These are phyloP conservation scores for Euzetes globulus DNA, from an alignment of 2,888 invertebrate species.

Conservation along the genomic window DNA sequence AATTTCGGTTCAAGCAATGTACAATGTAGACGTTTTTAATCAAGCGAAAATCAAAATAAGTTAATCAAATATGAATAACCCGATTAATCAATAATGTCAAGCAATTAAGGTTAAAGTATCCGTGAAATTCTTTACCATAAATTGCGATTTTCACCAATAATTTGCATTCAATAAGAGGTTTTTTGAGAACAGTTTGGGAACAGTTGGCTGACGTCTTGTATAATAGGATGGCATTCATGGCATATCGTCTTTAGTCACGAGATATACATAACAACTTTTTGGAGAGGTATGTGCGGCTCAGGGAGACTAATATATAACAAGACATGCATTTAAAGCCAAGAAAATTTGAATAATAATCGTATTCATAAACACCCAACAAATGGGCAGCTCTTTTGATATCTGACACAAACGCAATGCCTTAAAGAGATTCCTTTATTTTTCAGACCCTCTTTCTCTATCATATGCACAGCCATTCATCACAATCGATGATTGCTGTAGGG, in stretches of 20 bases:
- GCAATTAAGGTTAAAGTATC: too few relatives aligned
- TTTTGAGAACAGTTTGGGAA: too few relatives aligned
- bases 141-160: too few relatives aligned
- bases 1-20: too few relatives aligned
- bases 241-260: background rate
- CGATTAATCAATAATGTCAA: too few relatives aligned
- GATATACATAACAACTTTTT: background rate
- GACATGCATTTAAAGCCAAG: background rate
- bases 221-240: background rate
- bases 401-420: too few relatives aligned
- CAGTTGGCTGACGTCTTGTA: background rate
- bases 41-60: too few relatives aligned
- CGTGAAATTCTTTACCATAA: too few relatives aligned
- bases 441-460: background rate
- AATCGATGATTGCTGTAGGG: background rate
- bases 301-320: background rate
- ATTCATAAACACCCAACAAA: constrained; percentile 14
- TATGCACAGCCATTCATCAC: background rate
- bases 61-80: too few relatives aligned
- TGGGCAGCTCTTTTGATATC: background rate
- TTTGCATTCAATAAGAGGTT: too few relatives aligned
- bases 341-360: constrained; percentile 10
- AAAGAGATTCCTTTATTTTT: too few relatives aligned
- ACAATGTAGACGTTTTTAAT: too few relatives aligned
- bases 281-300: background rate